Percentiles rank a stretch among this genome's conserved stretches.
Evolutionary conservation across 2,888 invertebrate genomes (phyloP).

Genomic region (Panzeria rudis): DNA sequence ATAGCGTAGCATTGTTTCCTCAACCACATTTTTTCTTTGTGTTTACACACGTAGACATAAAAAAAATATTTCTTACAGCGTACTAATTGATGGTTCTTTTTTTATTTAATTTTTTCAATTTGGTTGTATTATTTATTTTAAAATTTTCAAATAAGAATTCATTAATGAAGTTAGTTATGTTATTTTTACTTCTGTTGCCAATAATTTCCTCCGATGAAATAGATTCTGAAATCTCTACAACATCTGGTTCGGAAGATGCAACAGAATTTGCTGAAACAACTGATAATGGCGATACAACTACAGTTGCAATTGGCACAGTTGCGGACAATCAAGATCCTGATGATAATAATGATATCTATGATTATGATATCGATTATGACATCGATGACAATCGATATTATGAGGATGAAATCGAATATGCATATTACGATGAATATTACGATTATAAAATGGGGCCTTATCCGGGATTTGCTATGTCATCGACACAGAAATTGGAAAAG

Average conservation of each 20-base stretch:
- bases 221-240: not conserved
- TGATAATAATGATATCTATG: not conserved
- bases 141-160: not conserved
- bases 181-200: not conserved
- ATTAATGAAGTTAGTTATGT: slow-evolving; percentile 3
- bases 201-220: not conserved
- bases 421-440: slow-evolving; percentile 36
- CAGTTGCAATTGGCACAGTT: not conserved
- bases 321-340: not conserved
- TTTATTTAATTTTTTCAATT: too few species aligned
- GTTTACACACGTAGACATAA: too few species aligned
- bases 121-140: not conserved
- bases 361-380: too few species aligned
- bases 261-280: not conserved
- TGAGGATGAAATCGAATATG: not conserved
- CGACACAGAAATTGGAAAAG: not conserved
- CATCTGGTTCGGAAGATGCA: not conserved
- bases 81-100: too few species aligned
- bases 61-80: too few species aligned
- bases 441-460: slow-evolving; percentile 49
- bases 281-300: not conserved
- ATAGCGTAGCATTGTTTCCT: too few species aligned
- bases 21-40: too few species aligned
- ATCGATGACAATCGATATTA: too few species aligned
- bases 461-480: slow-evolving; percentile 20